A percentile compares a stretch with the other conserved stretches of the same genome.
phyloP scores from a whole-genome alignment of 2,113 vertebrate genomes.

The Pongo pygmaeus region DNA sequence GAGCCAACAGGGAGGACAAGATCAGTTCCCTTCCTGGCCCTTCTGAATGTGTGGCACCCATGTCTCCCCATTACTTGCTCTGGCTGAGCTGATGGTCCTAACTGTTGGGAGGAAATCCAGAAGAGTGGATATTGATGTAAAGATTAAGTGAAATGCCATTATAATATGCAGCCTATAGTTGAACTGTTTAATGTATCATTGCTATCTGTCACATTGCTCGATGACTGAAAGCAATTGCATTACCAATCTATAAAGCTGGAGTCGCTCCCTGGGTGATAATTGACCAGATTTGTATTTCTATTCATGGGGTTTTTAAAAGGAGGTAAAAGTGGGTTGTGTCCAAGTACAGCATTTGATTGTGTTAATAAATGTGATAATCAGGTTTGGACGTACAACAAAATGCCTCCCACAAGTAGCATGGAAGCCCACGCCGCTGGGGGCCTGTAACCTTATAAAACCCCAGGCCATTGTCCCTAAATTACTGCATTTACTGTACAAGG shows the following conservation, averaged over 20 bases:
- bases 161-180: constrained; percentile 68
- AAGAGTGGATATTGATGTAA: constrained; percentile 67
- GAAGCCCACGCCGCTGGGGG: neutral
- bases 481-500: neutral
- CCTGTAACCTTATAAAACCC: neutral
- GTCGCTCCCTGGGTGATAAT: constrained; percentile 74
- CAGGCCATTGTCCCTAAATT: neutral
- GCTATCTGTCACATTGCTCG: constrained; percentile 73
- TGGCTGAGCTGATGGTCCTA: neutral
- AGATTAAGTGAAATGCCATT: constrained; percentile 74
- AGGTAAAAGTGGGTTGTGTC: constrained; percentile 67
- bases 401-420: constrained; percentile 31
- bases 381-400: constrained; percentile 55
- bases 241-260: constrained; percentile 65
- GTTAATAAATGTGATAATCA: constrained; percentile 70
- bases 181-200: constrained; percentile 75
- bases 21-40: neutral
- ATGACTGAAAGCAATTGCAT: constrained; percentile 66
- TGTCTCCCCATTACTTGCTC: neutral
- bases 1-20: neutral
- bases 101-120: constrained; percentile 8
- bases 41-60: neutral
- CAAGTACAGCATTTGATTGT: constrained; percentile 50
- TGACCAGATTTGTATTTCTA: constrained; percentile 78
- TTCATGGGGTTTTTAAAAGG: constrained; percentile 60